phyloP scores from a whole-genome alignment of 2,113 vertebrate species.

The Mellivora capensis region DNA sequence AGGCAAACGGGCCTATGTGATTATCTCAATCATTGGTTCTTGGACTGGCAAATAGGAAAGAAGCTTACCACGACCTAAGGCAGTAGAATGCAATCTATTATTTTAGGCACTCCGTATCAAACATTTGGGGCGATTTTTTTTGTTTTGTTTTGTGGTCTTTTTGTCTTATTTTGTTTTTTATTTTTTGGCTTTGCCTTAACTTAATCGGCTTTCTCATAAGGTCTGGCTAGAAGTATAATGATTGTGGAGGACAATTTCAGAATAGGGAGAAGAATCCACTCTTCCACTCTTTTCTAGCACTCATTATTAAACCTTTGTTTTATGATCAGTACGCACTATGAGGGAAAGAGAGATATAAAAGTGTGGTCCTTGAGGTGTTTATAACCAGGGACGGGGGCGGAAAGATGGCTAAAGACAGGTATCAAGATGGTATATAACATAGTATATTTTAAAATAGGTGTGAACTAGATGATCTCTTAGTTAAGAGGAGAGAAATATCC shows the following conservation, averaged over 20 bases:
- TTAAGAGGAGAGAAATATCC: not conserved
- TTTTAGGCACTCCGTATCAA: not conserved
- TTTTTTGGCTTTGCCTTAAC: not conserved
- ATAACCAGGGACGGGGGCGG: not conserved
- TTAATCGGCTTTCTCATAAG: not conserved
- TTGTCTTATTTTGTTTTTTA: not conserved
- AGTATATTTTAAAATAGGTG: not conserved
- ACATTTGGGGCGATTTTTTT: not conserved
- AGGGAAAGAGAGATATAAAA: not conserved
- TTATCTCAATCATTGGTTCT: not conserved
- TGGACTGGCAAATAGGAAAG: not conserved
- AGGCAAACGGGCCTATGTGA: not conserved
- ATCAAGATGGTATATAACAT: not conserved
- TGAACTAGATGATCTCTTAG: not conserved
- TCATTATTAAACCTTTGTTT: not conserved
- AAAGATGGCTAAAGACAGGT: not conserved
- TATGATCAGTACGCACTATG: not conserved
- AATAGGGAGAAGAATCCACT: not conserved
- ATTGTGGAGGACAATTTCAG: not conserved
- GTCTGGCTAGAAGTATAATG: not conserved
- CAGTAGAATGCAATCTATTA: not conserved
- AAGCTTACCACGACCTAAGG: not conserved
- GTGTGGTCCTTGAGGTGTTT: not conserved
- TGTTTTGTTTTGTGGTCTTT: not conserved
- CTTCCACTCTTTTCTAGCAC: not conserved